phyloP scores from a whole-genome alignment of 2,797 vertebrate genomes.

The Hippocampus kuda region DNA sequence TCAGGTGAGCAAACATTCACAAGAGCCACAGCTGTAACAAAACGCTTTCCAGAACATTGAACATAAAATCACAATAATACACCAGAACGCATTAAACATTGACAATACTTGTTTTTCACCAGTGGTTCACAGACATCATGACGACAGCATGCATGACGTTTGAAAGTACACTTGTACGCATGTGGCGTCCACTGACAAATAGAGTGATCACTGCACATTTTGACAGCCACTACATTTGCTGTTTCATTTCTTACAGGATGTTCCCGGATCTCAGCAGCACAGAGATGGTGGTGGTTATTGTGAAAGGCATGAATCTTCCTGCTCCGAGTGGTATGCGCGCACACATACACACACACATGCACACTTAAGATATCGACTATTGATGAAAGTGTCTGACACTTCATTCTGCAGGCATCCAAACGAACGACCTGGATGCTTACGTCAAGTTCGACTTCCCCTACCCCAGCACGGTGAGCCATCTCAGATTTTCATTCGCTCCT shows the following conservation, averaged over 20 bases:
- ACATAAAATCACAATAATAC: too few relatives aligned
- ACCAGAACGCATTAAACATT: too few relatives aligned
- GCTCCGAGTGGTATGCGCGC: slow-evolving; percentile 76
- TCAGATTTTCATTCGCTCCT: rapidly evolving
- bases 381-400: not conserved
- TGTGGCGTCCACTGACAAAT: too few relatives aligned
- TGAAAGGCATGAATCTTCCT: slow-evolving; percentile 89
- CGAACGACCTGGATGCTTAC: slow-evolving; percentile 82
- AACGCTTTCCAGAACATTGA: too few relatives aligned
- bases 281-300: slow-evolving; percentile 88
- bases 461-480: slow-evolving; percentile 78
- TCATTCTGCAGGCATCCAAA: slow-evolving; percentile 70
- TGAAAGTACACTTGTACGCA: too few relatives aligned
- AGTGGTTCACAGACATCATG: too few relatives aligned
- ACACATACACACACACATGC: not conserved
- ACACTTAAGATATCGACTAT: not conserved
- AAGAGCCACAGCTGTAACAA: too few relatives aligned
- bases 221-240: not conserved
- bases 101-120: too few relatives aligned
- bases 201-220: not conserved
- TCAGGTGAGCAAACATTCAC: slow-evolving; percentile 66
- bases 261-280: slow-evolving; percentile 96
- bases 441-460: slow-evolving; percentile 93
- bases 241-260: slow-evolving; percentile 64
- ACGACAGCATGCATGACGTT: too few relatives aligned